A percentile compares a stretch with the other conserved stretches of the same genome.
Conservation (phyloP, 2,797 vertebrate genomes). For the Scyliorhinus canicula region DNA sequence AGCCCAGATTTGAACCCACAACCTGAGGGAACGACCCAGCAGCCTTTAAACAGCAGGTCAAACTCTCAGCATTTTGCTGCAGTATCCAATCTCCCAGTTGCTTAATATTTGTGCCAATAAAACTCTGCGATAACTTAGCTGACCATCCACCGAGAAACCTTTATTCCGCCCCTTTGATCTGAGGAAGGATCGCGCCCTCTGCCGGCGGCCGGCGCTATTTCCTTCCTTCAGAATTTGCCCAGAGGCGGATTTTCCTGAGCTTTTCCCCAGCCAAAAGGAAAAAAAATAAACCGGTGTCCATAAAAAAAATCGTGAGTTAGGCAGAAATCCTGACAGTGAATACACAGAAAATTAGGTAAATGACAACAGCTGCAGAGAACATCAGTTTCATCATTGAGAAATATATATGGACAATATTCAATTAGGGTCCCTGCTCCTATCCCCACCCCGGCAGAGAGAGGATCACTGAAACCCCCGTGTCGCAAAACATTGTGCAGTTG, state of each 20-base stretch:
- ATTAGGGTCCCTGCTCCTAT: no score
- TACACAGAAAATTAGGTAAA: background rate
- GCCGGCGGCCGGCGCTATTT: background rate
- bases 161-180: no score
- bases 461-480: background rate
- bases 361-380: background rate
- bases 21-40: background rate
- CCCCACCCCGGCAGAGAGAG: background rate
- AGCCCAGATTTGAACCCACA: background rate
- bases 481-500: background rate
- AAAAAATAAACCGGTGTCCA: background rate
- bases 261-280: background rate
- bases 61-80: background rate
- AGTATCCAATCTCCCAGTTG: background rate
- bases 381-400: background rate
- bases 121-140: no score
- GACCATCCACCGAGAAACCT: no score
- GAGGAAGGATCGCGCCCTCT: background rate
- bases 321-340: background rate
- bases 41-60: background rate
- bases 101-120: background rate
- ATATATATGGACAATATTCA: background rate
- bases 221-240: background rate
- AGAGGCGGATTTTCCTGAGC: background rate
- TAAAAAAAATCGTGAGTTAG: background rate